Base-by-base conservation (phyloP, 2,797 vertebrate species). In the Gymnocypris eckloni region DNA sequence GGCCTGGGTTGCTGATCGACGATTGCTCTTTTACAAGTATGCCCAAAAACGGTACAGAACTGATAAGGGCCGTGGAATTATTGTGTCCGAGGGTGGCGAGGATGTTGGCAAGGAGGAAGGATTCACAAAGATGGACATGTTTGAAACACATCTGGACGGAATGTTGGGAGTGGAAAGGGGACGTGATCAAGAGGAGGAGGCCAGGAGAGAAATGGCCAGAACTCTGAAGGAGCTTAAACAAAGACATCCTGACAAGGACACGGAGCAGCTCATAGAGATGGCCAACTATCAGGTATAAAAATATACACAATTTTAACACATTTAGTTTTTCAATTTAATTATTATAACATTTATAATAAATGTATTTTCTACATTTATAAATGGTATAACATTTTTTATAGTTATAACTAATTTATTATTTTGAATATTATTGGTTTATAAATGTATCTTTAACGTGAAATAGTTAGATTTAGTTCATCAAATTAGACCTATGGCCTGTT, bases 221-320 rank as follows among this genome's bases (percentile, higher is more conserved):
- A 95, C 93, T 0, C 93, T 97, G 87, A 96, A 96, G 92, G 96
- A 97, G 66, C 94, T 97, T 64, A 96, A 96, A 85, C 96, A 97
- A 88, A 94, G 94, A 66, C 95, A 96, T 83, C 96, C 96, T 0
- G 96, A 96, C 4, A 97, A 96, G 89, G 96, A 96, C 92, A 96
- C 95, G 95, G 96, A 96, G 89, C 96, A 97, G 89, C 94, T 97
- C 12, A 95, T 96, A 22, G 96, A 97, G 90, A 94, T 97, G 94
- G 96, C 96, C 59, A 97, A 97, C 87, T 97, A 97, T 86, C 96
- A 96, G 89, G 95, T 95, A 15, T 7, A 67, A 18, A 50, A 80
- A 28, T 25, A 61, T 25, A 5, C 0, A 8, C 0, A 1, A 16
- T 16, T 33, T 8, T 28, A 52, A 33, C 8, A 64, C 6, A 41